Base-by-base conservation (phyloP, 2,888 invertebrate genomes). In the Tribolium freemani region DNA sequence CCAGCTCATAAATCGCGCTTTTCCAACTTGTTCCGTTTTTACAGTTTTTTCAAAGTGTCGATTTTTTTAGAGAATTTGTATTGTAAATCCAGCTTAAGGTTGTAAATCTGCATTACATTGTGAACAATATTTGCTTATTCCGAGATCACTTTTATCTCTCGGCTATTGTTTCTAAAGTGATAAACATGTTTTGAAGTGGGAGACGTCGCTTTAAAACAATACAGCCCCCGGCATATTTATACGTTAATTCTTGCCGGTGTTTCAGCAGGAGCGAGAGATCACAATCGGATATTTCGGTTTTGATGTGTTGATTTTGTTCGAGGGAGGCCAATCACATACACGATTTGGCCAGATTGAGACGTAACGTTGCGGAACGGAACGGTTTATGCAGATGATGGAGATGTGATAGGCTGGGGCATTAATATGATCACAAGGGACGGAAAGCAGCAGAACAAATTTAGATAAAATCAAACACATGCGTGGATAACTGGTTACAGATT, bases 101-200 rank as follows among this genome's bases (percentile, higher is more conserved):
- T 44, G 57, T 58, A 58, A 58, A 58, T 58, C 57, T 58, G 57
- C 45, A 58, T 58, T 54, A 54, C 30, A 30, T 10, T 30, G 20
- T 26, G 20, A 44, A 58, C 57, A 58, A 45, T 58, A 44, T 58
- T 58, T 58, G 57, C 57, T 58, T 20, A 58, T 58, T 20, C 51
- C 51, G 51, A 51, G 51, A 51, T 51, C 51, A 51, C 51, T 51
- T 51, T 51, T 51, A 51, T 51, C 51, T 51, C 51, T 1, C 20
- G 3, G 16, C 20, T 20, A 51, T 51, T 51, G 51, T 51, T 58
- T 38, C 44, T 20, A 58, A 8, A 51, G 20, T 54, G 54, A 60
- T 48, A 46, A 60, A 13, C 44, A 38, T 44, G 38, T 38, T 38
- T 26, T 26, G 26, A 26, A 26, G 26, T 38, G 8, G 38, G 38